Percentiles rank a stretch among this genome's conserved stretches.
phyloP scores from a whole-genome alignment of 2,797 vertebrate genomes.

The Pipistrellus pygmaeus region DNA sequence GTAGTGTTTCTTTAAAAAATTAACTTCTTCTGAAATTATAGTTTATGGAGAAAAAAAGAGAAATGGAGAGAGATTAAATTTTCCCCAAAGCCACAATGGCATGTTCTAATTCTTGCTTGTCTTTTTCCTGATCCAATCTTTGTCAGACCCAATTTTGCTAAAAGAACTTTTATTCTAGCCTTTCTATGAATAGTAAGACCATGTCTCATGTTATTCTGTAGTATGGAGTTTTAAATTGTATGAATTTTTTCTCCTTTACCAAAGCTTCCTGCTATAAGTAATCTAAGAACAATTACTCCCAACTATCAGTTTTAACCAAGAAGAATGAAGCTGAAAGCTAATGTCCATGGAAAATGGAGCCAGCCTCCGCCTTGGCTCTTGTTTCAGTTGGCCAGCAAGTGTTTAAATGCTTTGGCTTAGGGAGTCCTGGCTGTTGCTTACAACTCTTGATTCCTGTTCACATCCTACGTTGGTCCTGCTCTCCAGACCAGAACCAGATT shows the following conservation, averaged over 20 bases:
- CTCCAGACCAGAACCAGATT: neutral
- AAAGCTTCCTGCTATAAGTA: neutral
- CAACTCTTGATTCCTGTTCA: neutral
- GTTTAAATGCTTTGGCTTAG: neutral
- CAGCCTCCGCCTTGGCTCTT: neutral
- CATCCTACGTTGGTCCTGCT: neutral
- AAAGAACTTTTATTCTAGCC: neutral
- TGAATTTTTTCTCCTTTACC: neutral
- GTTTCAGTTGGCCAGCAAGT: neutral
- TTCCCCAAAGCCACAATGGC: neutral
- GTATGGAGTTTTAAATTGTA: neutral
- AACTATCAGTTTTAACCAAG: neutral
- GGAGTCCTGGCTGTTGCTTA: neutral
- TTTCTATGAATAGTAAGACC: neutral
- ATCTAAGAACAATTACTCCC: neutral
- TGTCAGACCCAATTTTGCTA: slow-evolving; percentile 6
- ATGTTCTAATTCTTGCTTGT: neutral
- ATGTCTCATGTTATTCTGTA: neutral
- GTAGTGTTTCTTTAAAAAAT: neutral
- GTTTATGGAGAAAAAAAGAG: neutral
- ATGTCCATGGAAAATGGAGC: neutral
- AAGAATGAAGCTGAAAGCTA: neutral
- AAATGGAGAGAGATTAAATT: neutral
- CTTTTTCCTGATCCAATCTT: neutral
- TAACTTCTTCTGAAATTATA: neutral